phyloP scores from a whole-genome alignment of 2,888 invertebrate species.

The Leucophenga montana region DNA sequence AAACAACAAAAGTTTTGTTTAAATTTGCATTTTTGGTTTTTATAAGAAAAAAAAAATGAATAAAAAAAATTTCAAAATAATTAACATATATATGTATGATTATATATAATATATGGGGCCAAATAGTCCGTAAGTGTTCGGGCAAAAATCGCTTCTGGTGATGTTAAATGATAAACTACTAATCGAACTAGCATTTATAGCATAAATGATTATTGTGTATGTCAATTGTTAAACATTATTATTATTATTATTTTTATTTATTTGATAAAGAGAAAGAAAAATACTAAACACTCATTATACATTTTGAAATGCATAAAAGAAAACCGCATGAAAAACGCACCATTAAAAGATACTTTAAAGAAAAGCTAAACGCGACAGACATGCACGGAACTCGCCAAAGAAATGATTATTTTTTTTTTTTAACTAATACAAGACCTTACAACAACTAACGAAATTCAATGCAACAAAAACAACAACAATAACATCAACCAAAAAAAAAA shows the following conservation, averaged over 20 bases:
- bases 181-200: conserved; percentile 42
- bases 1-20: conserved; percentile 58
- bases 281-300: conserved; percentile 2
- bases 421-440: conserved; percentile 40
- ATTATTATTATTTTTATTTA: conserved; percentile 17
- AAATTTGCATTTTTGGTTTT: conserved; percentile 18
- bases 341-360: neutral
- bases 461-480: conserved; percentile 34
- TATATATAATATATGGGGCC: conserved; percentile 70
- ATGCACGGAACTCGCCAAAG: conserved; percentile 1
- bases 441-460: conserved; percentile 39
- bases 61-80: conserved; percentile 16
- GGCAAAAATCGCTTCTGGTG: conserved; percentile 72
- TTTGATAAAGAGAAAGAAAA: conserved; percentile 7
- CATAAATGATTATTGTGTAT: conserved; percentile 32
- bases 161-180: conserved; percentile 61
- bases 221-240: neutral
- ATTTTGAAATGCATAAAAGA: too few species aligned
- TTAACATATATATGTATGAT: conserved; percentile 21
- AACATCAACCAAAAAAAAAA: conserved; percentile 16
- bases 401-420: too few species aligned
- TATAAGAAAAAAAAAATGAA: conserved; percentile 25
- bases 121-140: conserved; percentile 74
- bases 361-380: neutral
- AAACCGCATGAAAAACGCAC: neutral